Evolutionary conservation across 2,113 vertebrate genomes (phyloP).

Genomic region (Pungitius pungitius): DNA sequence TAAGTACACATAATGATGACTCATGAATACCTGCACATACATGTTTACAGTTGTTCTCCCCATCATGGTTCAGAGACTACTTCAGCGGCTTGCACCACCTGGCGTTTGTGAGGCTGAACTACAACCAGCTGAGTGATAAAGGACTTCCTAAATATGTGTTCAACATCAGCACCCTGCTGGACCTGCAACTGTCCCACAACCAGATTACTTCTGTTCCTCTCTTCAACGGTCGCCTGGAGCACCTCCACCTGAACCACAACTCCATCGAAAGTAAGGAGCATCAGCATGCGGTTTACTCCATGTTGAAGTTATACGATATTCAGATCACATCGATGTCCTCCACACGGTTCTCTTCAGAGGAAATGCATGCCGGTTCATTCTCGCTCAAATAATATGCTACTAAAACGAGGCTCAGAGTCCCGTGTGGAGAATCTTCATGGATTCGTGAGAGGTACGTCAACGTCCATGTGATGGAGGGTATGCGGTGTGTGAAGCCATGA

Average conservation of each 20-base stretch:
- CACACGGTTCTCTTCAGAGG: background rate
- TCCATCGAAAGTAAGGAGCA: conserved; percentile 89
- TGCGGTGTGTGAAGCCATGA: background rate
- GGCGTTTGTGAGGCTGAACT: conserved; percentile 92
- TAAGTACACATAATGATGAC: conserved; percentile 53
- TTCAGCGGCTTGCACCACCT: conserved; percentile 90
- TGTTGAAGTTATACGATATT: background rate
- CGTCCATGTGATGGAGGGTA: background rate
- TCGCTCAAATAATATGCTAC: background rate
- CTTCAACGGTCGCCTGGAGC: conserved; percentile 89
- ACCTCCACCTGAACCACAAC: conserved; percentile 96
- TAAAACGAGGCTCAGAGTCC: background rate
- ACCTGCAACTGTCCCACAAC: conserved; percentile 95
- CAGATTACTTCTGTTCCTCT: conserved; percentile 86
- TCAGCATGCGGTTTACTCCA: background rate
- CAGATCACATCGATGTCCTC: background rate
- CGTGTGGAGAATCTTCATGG: background rate
- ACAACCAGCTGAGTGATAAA: conserved; percentile 92
- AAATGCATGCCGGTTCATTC: background rate
- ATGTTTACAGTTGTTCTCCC: background rate
- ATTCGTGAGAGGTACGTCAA: background rate
- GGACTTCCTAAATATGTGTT: conserved; percentile 91
- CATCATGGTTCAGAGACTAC: conserved; percentile 77
- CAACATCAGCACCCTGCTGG: conserved; percentile 91
- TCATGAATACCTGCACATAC: conserved; percentile 1